Percentiles rank a stretch among this genome's conserved stretches.
Conservation (phyloP, 2,113 vertebrate genomes). For the Catharus fuscescens region DNA sequence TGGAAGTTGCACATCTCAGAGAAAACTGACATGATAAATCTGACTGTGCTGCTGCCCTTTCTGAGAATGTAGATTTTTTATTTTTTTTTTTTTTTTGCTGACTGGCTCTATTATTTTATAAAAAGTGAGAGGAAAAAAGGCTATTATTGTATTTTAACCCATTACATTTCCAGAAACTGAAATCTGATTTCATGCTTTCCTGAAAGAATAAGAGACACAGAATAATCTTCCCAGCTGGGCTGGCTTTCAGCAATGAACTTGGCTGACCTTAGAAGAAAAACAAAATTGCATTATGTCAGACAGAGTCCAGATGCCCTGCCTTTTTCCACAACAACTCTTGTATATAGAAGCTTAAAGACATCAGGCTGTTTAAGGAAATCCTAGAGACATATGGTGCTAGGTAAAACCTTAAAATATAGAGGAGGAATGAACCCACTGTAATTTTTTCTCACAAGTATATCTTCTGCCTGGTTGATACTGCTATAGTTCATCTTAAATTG, state of each 20-base stretch:
- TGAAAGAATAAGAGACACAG: slow-evolving; percentile 55
- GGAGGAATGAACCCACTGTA: background rate
- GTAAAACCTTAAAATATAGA: background rate
- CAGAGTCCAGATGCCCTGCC: slow-evolving; percentile 45
- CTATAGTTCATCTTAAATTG: slow-evolving; percentile 46
- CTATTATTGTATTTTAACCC: background rate
- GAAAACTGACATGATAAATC: slow-evolving; percentile 30
- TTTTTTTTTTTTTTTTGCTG: background rate
- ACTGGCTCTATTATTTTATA: background rate
- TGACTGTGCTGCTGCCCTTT: background rate
- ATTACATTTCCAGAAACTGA: slow-evolving; percentile 17
- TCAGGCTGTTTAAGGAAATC: background rate
- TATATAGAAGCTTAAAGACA: background rate
- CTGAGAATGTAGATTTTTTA: background rate
- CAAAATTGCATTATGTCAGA: slow-evolving; percentile 76
- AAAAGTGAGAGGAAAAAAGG: background rate
- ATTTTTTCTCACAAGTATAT: background rate
- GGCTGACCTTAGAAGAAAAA: slow-evolving; percentile 66
- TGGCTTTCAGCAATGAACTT: slow-evolving; percentile 63
- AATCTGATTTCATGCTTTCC: slow-evolving; percentile 34
- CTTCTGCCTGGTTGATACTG: background rate
- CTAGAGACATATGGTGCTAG: background rate
- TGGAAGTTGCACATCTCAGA: background rate
- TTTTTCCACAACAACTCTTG: slow-evolving; percentile 70
- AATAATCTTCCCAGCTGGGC: slow-evolving; percentile 62